These are phyloP conservation scores for Scaptomyza caliginosa DNA, from an alignment of 2,888 invertebrate genomes.

Conservation along the genomic window DNA sequence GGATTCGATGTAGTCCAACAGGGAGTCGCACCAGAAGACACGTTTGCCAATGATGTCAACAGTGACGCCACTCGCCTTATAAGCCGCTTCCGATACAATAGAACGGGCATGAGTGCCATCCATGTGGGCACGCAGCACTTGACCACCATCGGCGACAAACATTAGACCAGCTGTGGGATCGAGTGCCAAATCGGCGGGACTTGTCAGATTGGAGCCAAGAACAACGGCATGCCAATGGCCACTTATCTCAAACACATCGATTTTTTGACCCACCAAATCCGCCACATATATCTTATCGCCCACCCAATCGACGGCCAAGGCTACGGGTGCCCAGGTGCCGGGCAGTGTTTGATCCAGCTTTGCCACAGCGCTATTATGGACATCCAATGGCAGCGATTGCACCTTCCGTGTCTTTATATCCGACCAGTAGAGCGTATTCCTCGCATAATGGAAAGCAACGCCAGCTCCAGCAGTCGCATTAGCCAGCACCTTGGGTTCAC, in stretches of 20 bases:
- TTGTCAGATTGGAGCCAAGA: slow-evolving; percentile 94
- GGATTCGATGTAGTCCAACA: slow-evolving; percentile 97
- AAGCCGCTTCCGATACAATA: slow-evolving; percentile 95
- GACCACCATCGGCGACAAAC: slow-evolving; percentile 94
- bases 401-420: slow-evolving; percentile 94
- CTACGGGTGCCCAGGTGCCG: slow-evolving; percentile 95
- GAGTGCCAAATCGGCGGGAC: slow-evolving; percentile 95
- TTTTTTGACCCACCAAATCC: slow-evolving; percentile 95
- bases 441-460: slow-evolving; percentile 91
- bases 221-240: slow-evolving; percentile 95
- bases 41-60: slow-evolving; percentile 95
- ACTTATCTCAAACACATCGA: slow-evolving; percentile 96
- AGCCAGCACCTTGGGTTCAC: slow-evolving; percentile 87
- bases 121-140: slow-evolving; percentile 95
- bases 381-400: slow-evolving; percentile 84
- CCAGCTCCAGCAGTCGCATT: slow-evolving; percentile 94
- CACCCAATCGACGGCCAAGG: slow-evolving; percentile 98
- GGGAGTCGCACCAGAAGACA: slow-evolving; percentile 98
- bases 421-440: slow-evolving; percentile 94
- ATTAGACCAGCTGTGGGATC: slow-evolving; percentile 95
- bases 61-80: slow-evolving; percentile 96
- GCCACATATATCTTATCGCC: slow-evolving; percentile 98
- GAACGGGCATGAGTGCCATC: slow-evolving; percentile 94
- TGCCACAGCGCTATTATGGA: slow-evolving; percentile 84
- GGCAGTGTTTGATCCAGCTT: slow-evolving; percentile 89